Evolutionary conservation across 1,140 invertebrate species (phyloP).

Genomic region (Halictus rubicundus): DNA sequence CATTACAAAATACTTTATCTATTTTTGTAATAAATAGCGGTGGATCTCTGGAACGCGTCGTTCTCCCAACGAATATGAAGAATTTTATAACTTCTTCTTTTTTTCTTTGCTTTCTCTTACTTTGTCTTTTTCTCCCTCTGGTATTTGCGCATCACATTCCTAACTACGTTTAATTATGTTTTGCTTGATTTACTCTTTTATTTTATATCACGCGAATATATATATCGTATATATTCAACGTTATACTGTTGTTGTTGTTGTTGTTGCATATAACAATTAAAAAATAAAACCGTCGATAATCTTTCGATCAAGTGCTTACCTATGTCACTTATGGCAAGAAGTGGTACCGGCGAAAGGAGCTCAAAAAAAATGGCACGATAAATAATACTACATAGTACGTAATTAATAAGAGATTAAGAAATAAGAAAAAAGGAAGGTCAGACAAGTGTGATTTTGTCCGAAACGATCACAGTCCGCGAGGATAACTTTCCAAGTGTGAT

Average conservation of each 20-base stretch:
- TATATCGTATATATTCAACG: slow-evolving; percentile 18
- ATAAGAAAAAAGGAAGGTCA: background rate
- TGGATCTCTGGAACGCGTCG: slow-evolving; percentile 27
- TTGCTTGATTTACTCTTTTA: slow-evolving; percentile 18
- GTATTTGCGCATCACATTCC: slow-evolving; percentile 51
- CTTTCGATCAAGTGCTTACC: slow-evolving; percentile 3
- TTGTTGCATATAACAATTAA: slow-evolving; percentile 19
- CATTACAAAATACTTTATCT: slow-evolving; percentile 39
- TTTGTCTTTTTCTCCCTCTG: background rate
- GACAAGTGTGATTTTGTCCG: slow-evolving; percentile 42
- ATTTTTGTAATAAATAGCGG: slow-evolving; percentile 26
- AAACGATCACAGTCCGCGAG: slow-evolving; percentile 64
- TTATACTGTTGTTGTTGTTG: slow-evolving; percentile 21
- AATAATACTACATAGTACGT: slow-evolving; percentile 53
- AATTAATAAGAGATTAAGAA: slow-evolving; percentile 7
- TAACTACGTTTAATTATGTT: slow-evolving; percentile 48
- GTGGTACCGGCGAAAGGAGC: slow-evolving; percentile 46
- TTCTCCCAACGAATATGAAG: slow-evolving; percentile 28
- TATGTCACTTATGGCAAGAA: slow-evolving; percentile 62
- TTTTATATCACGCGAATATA: slow-evolving; percentile 39
- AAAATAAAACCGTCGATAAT: slow-evolving; percentile 7
- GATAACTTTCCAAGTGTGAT: slow-evolving; percentile 38
- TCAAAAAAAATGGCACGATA: slow-evolving; percentile 70
- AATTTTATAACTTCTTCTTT: background rate
- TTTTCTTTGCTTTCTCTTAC: no score